Conservation (phyloP, 2,888 invertebrate species). For the Lochmaea crataegi region DNA sequence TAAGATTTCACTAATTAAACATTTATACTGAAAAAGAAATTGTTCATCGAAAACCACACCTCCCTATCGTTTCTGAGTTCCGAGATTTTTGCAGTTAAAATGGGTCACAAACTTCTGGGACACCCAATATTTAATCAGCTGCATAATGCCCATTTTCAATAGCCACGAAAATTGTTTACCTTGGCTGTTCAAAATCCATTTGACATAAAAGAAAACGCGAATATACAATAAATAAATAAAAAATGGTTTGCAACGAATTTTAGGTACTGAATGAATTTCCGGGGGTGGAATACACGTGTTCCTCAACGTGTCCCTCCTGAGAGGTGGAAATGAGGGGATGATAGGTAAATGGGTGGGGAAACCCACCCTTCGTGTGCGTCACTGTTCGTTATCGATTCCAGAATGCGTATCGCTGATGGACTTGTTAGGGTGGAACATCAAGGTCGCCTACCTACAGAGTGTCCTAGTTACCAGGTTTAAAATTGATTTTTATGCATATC, state of each 20-base stretch:
- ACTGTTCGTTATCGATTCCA: slow-evolving; percentile 62
- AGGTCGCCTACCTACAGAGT: slow-evolving; percentile 31
- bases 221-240: slow-evolving; percentile 51
- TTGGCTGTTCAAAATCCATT: neutral
- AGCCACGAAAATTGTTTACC: neutral
- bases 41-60: no score
- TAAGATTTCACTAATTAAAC: no score
- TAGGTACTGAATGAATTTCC: slow-evolving; percentile 58
- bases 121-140: neutral
- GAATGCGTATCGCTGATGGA: slow-evolving; percentile 52
- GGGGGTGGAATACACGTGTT: slow-evolving; percentile 60
- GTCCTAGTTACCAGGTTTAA: neutral
- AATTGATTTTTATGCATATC: slow-evolving; percentile 17
- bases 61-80: no score
- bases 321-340: slow-evolving; percentile 43
- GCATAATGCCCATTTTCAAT: no score
- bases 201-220: slow-evolving; percentile 14
- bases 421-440: slow-evolving; percentile 43
- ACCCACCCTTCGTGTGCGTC: slow-evolving; percentile 62
- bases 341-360: slow-evolving; percentile 48
- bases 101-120: no score
- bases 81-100: no score
- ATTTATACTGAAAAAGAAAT: no score
- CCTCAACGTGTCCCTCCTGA: slow-evolving; percentile 62
- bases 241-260: slow-evolving; percentile 54